Conservation (phyloP, 2,888 invertebrate species). For the Fragum sueziense region DNA sequence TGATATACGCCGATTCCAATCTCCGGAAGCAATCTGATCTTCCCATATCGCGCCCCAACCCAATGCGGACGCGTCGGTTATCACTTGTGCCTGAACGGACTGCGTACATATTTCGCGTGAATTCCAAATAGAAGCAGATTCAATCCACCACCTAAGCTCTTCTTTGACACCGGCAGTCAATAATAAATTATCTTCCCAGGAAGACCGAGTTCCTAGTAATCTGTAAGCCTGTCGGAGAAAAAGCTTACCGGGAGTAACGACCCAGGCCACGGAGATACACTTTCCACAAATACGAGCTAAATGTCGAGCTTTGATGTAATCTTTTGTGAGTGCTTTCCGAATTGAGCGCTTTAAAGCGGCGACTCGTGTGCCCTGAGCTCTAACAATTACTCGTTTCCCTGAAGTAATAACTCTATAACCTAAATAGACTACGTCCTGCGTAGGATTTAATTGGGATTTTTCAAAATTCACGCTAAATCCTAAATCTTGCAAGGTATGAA, state of each 20-base stretch:
- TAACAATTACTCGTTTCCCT: conserved; percentile 1
- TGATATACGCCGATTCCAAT: conserved; percentile 23
- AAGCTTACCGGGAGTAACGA: conserved; percentile 22
- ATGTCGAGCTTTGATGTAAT: not conserved
- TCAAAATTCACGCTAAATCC: conserved; percentile 4
- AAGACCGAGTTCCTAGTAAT: not conserved
- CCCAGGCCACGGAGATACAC: conserved; percentile 27
- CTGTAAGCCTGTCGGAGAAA: conserved; percentile 19
- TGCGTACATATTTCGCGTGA: conserved; percentile 19
- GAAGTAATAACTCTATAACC: too few relatives aligned
- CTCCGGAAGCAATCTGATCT: conserved; percentile 9
- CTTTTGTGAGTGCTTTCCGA: not conserved
- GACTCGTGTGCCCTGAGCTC: not conserved
- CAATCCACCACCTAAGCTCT: conserved; percentile 14
- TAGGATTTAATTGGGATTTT: conserved; percentile 1
- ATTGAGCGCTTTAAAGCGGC: conserved; percentile 11
- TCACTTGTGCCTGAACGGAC: conserved; percentile 9
- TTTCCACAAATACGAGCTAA: conserved; percentile 19
- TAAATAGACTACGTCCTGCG: too few relatives aligned
- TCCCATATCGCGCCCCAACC: conserved; percentile 10
- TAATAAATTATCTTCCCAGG: not conserved
- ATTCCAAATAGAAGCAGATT: conserved; percentile 5
- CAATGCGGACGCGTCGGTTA: too few relatives aligned
- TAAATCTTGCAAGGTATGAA: conserved; percentile 7
- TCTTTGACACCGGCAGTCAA: conserved; percentile 4